Evolutionary conservation across 2,113 vertebrate species (phyloP).

Genomic region (Cisticola juncidis): DNA sequence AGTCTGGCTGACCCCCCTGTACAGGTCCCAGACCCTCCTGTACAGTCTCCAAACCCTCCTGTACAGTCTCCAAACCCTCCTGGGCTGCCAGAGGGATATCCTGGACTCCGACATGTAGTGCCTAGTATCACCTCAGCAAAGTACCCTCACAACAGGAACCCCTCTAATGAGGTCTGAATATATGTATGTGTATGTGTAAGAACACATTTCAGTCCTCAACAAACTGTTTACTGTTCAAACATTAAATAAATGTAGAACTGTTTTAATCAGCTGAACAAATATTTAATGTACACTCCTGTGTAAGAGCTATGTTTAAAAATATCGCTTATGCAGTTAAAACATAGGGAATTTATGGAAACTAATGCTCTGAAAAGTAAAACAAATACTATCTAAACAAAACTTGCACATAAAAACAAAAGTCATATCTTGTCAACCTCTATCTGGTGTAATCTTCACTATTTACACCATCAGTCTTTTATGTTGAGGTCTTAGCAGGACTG

Average conservation of each 20-base stretch:
- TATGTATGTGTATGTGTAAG: constrained; percentile 34
- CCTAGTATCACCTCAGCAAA: neutral
- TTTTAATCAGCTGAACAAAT: constrained; percentile 82
- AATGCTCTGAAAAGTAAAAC: constrained; percentile 67
- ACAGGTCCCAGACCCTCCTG: no score
- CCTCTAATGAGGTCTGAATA: constrained; percentile 38
- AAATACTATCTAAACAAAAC: constrained; percentile 45
- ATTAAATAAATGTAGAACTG: constrained; percentile 80
- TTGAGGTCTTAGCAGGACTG: neutral
- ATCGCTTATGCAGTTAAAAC: constrained; percentile 54
- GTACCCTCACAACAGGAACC: constrained; percentile 17
- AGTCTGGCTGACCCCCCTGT: no score
- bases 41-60: no score
- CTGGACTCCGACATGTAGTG: no score
- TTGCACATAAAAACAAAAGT: neutral
- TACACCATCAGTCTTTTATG: neutral
- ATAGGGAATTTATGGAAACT: constrained; percentile 69
- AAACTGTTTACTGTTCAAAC: constrained; percentile 81
- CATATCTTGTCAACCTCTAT: constrained; percentile 20
- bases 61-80: no score
- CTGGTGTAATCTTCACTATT: neutral
- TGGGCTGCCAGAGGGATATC: no score
- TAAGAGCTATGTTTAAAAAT: constrained; percentile 73
- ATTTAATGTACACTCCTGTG: constrained; percentile 73
- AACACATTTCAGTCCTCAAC: constrained; percentile 71